phyloP scores from a whole-genome alignment of 2,888 invertebrate species.

The Molanna angustata region DNA sequence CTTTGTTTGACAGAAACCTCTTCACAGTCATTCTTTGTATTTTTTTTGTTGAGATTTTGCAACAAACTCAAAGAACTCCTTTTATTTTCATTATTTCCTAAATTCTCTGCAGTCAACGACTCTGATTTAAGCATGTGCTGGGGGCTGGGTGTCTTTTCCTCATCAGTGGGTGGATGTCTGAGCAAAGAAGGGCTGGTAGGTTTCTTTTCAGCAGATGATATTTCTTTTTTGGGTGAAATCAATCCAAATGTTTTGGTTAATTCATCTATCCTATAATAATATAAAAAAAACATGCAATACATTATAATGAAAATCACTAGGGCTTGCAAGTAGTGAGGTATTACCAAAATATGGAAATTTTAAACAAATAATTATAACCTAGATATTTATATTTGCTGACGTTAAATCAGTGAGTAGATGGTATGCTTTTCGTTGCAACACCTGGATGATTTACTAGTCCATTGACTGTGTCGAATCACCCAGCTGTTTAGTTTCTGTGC shows the following conservation, averaged over 20 bases:
- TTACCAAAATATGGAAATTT: too few relatives aligned
- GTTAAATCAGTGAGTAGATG: too few relatives aligned
- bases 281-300: neutral
- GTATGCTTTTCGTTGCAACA: too few relatives aligned
- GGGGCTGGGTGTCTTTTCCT: slow-evolving; percentile 10
- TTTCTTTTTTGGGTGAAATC: neutral
- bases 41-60: slow-evolving; percentile 4
- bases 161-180: slow-evolving; percentile 1
- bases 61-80: slow-evolving; percentile 17
- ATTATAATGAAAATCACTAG: neutral
- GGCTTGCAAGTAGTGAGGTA: too few relatives aligned
- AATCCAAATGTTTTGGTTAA: slow-evolving; percentile 3
- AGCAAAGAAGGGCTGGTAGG: slow-evolving; percentile 13
- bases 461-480: too few relatives aligned
- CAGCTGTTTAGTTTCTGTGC: too few relatives aligned
- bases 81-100: slow-evolving; percentile 4
- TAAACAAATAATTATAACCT: too few relatives aligned
- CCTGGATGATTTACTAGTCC: too few relatives aligned
- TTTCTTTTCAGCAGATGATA: neutral
- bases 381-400: too few relatives aligned
- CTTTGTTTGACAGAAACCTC: neutral
- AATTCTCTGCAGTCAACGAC: neutral
- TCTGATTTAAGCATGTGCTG: neutral
- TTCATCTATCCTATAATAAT: slow-evolving; percentile 2
- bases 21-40: neutral